A percentile compares a stretch with the other conserved stretches of the same genome.
These are phyloP conservation scores for Apeltes quadracus DNA, from an alignment of 2,113 vertebrate genomes.

Conservation along the genomic window DNA sequence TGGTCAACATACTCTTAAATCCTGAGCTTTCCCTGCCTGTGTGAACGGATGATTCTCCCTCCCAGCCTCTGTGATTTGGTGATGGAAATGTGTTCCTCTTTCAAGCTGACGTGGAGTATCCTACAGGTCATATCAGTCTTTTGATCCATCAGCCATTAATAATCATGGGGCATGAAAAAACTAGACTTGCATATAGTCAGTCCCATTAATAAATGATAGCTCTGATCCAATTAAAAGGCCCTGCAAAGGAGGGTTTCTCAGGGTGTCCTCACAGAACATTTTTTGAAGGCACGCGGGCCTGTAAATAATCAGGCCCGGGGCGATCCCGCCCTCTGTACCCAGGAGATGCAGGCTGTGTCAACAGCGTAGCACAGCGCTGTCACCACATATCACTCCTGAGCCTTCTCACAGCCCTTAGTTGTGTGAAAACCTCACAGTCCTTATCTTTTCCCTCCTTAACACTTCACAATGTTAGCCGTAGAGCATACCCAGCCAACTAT, in stretches of 20 bases:
- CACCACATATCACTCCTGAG: conserved; percentile 82
- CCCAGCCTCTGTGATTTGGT: conserved; percentile 42
- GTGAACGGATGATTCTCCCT: conserved; percentile 38
- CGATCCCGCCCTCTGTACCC: conserved; percentile 74
- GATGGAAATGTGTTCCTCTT: conserved; percentile 72
- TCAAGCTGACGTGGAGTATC: conserved; percentile 60
- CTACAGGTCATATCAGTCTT: conserved; percentile 71
- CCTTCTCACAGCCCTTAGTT: conserved; percentile 68
- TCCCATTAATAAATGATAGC: conserved; percentile 81
- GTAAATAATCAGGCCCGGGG: conserved; percentile 81
- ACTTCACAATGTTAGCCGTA: conserved; percentile 52
- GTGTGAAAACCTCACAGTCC: conserved; percentile 70
- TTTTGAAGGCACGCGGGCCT: conserved; percentile 67
- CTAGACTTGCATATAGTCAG: conserved; percentile 71
- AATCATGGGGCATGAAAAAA: conserved; percentile 71
- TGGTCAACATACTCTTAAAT: conserved; percentile 64
- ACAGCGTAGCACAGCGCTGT: conserved; percentile 80
- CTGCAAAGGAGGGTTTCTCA: conserved; percentile 68
- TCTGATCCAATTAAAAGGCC: conserved; percentile 78
- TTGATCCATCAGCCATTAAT: conserved; percentile 78
- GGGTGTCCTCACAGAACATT: conserved; percentile 67
- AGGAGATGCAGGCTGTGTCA: conserved; percentile 80
- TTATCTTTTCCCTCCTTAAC: conserved; percentile 68
- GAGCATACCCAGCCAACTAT: conserved; percentile 58
- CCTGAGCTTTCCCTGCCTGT: conserved; percentile 30